Evolutionary conservation across 2,113 vertebrate genomes (phyloP).

Genomic region (Larimichthys crocea): DNA sequence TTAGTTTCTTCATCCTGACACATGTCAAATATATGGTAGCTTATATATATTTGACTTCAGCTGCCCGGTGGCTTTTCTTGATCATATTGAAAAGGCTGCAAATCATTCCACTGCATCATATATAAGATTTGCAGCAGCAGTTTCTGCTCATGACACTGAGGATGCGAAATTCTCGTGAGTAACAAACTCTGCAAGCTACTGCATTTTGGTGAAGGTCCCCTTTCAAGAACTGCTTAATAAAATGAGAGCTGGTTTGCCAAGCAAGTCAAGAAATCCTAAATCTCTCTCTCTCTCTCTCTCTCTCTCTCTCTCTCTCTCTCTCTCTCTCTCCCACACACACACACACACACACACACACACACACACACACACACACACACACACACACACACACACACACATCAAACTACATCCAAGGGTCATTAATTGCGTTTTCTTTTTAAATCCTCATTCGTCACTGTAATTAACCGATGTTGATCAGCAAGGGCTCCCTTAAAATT

Average conservation of each 20-base stretch:
- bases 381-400: constrained; percentile 16
- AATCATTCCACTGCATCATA: constrained; percentile 25
- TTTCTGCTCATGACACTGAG: constrained; percentile 62
- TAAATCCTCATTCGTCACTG: constrained; percentile 82
- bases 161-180: constrained; percentile 27
- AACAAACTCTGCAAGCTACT: constrained; percentile 60
- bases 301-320: not conserved
- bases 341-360: constrained; percentile 8
- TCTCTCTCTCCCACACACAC: too few relatives aligned
- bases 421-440: constrained; percentile 87
- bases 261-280: constrained; percentile 61
- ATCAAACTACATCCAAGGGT: constrained; percentile 69
- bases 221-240: constrained; percentile 65
- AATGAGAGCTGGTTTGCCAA: constrained; percentile 55
- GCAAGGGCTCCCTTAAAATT: constrained; percentile 81
- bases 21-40: constrained; percentile 12
- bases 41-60: constrained; percentile 23
- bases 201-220: constrained; percentile 35
- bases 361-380: not conserved
- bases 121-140: constrained; percentile 13
- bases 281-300: constrained; percentile 14
- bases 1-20: constrained; percentile 27
- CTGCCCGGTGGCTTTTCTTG: constrained; percentile 32
- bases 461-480: constrained; percentile 88
- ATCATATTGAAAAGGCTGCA: constrained; percentile 35